A percentile compares a stretch with the other conserved stretches of the same genome.
Conservation (phyloP, 2,797 vertebrate genomes). For the Pempheris klunzingeri region DNA sequence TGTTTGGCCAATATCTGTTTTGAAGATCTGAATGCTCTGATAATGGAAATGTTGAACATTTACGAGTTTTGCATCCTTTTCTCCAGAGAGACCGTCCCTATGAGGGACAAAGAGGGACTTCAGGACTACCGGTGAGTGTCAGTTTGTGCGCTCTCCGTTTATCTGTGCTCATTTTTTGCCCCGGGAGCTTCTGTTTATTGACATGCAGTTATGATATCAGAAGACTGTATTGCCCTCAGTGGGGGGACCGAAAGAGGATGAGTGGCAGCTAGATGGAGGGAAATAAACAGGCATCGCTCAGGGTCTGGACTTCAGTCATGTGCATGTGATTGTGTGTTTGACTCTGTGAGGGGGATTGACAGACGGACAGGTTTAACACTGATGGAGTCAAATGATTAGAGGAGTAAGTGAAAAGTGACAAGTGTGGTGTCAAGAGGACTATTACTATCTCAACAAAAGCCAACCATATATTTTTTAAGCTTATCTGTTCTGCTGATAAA, state of each 20-base stretch:
- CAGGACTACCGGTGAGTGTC: constrained; percentile 95
- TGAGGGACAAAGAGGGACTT: constrained; percentile 98
- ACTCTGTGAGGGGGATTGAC: constrained; percentile 11
- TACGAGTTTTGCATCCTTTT: constrained; percentile 34
- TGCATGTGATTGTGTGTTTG: constrained; percentile 8
- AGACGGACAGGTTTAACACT: constrained; percentile 29
- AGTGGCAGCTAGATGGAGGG: constrained; percentile 37
- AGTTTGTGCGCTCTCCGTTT: neutral
- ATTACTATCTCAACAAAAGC: constrained; percentile 48
- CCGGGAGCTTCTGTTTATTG: constrained; percentile 5
- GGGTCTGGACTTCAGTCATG: neutral
- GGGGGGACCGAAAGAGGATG: constrained; percentile 13
- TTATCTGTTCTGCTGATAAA: constrained; percentile 55
- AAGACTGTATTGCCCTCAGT: neutral
- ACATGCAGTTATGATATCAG: neutral
- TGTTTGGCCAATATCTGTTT: neutral
- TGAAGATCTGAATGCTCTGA: neutral
- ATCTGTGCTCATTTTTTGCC: neutral
- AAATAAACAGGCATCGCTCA: constrained; percentile 36
- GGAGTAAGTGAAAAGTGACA: constrained; percentile 44
- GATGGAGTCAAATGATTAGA: constrained; percentile 53
- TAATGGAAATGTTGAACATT: neutral
- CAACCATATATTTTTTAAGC: constrained; percentile 14
- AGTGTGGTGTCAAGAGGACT: constrained; percentile 35
- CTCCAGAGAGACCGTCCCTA: constrained; percentile 89